Conservation (phyloP, 2,797 vertebrate species). For the Dipus sagitta region DNA sequence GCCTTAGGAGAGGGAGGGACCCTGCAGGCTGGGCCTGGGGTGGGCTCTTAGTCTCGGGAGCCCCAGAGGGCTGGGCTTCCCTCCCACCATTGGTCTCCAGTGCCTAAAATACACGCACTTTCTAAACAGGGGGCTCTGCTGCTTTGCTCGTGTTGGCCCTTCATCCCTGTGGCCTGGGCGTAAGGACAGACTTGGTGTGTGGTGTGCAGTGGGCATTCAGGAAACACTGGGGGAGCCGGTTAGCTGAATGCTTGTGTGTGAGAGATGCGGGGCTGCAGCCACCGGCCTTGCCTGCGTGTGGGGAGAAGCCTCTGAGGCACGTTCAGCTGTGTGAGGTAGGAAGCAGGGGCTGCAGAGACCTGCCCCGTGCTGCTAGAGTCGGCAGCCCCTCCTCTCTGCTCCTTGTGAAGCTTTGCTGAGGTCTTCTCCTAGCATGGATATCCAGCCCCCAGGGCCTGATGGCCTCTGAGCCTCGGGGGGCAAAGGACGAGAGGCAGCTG, state of each 20-base stretch:
- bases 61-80: too few relatives aligned
- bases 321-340: conserved; percentile 3
- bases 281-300: too few relatives aligned
- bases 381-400: not conserved
- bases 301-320: conserved; percentile 22
- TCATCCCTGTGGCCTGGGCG: not conserved
- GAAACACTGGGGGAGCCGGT: fast-evolving
- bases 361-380: not conserved
- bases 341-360: conserved; percentile 11
- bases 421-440: too few relatives aligned
- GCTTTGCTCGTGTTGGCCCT: not conserved
- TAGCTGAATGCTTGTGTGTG: fast-evolving
- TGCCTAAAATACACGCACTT: not conserved
- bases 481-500: not conserved
- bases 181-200: not conserved
- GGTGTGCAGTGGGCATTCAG: too few relatives aligned
- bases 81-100: not conserved
- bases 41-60: not conserved
- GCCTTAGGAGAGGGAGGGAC: not conserved
- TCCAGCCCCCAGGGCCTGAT: not conserved
- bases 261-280: too few relatives aligned
- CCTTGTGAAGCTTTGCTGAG: not conserved
- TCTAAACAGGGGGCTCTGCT: not conserved
- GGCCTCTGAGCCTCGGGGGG: not conserved
- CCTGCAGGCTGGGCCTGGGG: too few relatives aligned